Evolutionary conservation across 1,140 invertebrate genomes (phyloP).

Genomic region (Bombus difficillimus): DNA sequence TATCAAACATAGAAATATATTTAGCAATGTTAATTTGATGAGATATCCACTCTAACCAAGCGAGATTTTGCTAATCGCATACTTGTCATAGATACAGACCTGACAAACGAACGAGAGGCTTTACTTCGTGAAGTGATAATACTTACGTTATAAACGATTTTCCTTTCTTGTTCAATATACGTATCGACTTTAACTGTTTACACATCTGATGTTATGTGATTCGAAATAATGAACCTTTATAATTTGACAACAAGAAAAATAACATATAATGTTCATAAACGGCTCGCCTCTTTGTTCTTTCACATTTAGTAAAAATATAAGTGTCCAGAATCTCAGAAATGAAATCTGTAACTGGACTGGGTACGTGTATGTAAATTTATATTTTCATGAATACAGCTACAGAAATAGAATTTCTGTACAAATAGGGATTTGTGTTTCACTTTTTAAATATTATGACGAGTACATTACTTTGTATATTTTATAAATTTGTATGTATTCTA

Average conservation of each 20-base stretch:
- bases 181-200: slow-evolving; percentile 17
- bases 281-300: neutral
- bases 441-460: too few relatives aligned
- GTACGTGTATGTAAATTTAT: too few relatives aligned
- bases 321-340: too few relatives aligned
- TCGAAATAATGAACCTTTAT: neutral
- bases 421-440: too few relatives aligned
- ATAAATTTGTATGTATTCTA: too few relatives aligned
- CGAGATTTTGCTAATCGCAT: neutral
- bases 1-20: slow-evolving; percentile 15
- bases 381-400: too few relatives aligned
- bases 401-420: too few relatives aligned
- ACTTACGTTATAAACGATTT: slow-evolving; percentile 19
- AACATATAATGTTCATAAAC: too few relatives aligned
- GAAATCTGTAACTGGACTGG: too few relatives aligned
- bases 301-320: slow-evolving; percentile 1
- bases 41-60: slow-evolving; percentile 8
- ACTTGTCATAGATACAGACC: too few relatives aligned
- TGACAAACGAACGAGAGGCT: neutral
- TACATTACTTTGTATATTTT: too few relatives aligned
- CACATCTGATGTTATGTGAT: neutral
- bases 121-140: neutral
- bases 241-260: neutral
- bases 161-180: neutral
- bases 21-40: slow-evolving; percentile 33